A percentile compares a stretch with the other conserved stretches of the same genome.
phyloP scores from a whole-genome alignment of 2,797 vertebrate genomes.

The Typhlichthys eigenmanni region DNA sequence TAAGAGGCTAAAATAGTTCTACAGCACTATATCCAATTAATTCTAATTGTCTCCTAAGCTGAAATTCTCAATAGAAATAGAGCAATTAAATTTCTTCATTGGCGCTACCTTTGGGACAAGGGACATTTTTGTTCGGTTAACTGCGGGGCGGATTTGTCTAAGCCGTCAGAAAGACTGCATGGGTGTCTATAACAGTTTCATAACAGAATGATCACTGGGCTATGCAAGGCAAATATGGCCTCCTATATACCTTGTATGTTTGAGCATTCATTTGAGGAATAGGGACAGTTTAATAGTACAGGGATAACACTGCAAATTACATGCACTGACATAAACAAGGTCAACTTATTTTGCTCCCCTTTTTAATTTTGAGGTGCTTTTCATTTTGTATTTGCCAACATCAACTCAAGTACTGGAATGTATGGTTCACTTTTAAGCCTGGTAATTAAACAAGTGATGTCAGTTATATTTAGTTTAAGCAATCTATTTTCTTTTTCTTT shows the following conservation, averaged over 20 bases:
- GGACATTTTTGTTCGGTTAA: constrained; percentile 64
- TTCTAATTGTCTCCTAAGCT: constrained; percentile 75
- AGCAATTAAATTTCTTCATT: constrained; percentile 77
- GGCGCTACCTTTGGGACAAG: constrained; percentile 70
- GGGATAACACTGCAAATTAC: constrained; percentile 51
- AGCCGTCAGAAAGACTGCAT: constrained; percentile 61
- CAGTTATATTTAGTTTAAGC: constrained; percentile 23
- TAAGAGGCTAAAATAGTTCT: constrained; percentile 68
- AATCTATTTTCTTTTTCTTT: constrained; percentile 20
- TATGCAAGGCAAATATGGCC: constrained; percentile 72
- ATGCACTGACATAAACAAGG: constrained; percentile 47
- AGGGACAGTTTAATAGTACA: constrained; percentile 43
- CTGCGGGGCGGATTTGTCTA: constrained; percentile 57
- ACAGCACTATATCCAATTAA: constrained; percentile 72
- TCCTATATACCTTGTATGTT: constrained; percentile 52
- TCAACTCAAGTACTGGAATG: constrained; percentile 19
- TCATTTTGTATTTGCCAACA: not conserved
- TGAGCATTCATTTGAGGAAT: constrained; percentile 38
- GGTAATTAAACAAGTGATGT: constrained; percentile 33
- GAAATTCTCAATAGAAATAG: constrained; percentile 79
- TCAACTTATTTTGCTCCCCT: constrained; percentile 3
- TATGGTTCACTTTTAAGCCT: constrained; percentile 35
- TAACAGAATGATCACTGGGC: constrained; percentile 71
- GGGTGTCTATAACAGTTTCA: constrained; percentile 62
- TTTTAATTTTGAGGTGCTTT: not conserved